phyloP scores from a whole-genome alignment of 2,113 vertebrate genomes.

The Raja brachyura region DNA sequence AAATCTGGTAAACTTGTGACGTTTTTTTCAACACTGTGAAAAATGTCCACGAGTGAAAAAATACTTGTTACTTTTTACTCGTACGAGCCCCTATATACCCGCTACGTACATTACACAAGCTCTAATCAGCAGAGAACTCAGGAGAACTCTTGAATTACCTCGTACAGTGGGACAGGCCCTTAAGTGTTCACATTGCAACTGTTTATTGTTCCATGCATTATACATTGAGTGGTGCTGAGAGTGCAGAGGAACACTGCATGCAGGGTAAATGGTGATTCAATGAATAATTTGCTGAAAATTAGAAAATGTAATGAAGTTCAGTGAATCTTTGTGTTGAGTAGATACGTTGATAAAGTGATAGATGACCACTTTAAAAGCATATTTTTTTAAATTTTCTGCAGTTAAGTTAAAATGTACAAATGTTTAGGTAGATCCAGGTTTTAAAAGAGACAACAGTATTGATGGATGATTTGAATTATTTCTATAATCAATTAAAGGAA shows the following conservation, averaged over 20 bases:
- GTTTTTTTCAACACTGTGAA: too few relatives aligned
- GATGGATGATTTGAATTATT: neutral
- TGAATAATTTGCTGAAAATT: neutral
- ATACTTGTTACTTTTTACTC: too few relatives aligned
- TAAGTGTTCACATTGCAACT: neutral
- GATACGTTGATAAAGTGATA: neutral
- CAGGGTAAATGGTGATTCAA: neutral
- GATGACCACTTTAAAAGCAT: neutral
- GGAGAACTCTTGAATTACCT: too few relatives aligned
- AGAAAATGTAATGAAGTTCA: neutral
- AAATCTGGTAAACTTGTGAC: too few relatives aligned
- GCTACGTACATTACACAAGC: too few relatives aligned
- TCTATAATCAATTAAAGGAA: neutral
- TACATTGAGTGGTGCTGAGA: neutral
- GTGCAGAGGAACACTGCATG: neutral
- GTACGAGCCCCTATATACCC: too few relatives aligned
- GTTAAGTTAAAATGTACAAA: neutral
- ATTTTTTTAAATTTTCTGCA: neutral
- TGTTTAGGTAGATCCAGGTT: neutral
- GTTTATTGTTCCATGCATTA: neutral
- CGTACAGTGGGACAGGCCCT: too few relatives aligned
- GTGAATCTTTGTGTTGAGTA: neutral
- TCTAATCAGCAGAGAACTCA: too few relatives aligned
- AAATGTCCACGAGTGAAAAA: too few relatives aligned
- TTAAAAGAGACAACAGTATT: too few relatives aligned